Base-by-base conservation (phyloP, 1,140 invertebrate genomes). In the Drosophila chauvacae region DNA sequence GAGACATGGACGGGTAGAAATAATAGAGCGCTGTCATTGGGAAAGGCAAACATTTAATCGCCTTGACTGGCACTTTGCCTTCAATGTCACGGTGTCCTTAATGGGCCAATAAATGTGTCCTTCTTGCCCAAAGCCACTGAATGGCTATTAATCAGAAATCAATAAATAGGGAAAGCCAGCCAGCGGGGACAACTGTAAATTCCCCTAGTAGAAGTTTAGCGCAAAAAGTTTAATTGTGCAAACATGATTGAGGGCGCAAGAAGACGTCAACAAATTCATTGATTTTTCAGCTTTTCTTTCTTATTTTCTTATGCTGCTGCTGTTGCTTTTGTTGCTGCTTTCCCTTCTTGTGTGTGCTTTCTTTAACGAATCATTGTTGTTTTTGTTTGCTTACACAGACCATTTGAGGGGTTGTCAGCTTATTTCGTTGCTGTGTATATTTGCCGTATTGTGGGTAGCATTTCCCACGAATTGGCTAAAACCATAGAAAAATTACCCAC, bases 21-120 rank as follows among this genome's bases (percentile, higher is more conserved):
- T 37, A 53, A 35, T 37, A 37, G n/a, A 45, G 33, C 20, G 39
- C 30, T 23, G 60, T 30, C 33, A 69, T 39, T 58, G 51, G 42
- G 55, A 33, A 68, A 56, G 28, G 63, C 64, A 66, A 77, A 62
- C 73, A 68, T 77, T 73, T 60, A 77, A 77, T 57, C 57, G 75
- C 44, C 75, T 77, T 59, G 51, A 59, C 70, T 72, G 70, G 53
- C 69, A 59, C 69, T 72, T 60, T 45, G 72, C 56, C 56, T 68
- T 71, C 65, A 78, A 63, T 78, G 76, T 78, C 75, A 62, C 53
- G 39, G 58, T 58, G 66, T 60, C 74, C 74, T 77, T 77, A 78
- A 77, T 70, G 57, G 74, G 74, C 50, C 74, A 70, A 70, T 77
- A 62, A 63, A 55, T 69, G 26, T 76, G 71, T 76, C 62, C 73